Evolutionary conservation across 2,888 invertebrate species (phyloP), one percentile per base, ranked within the genome.

Genomic region (Holacanthella duospinosa): DNA sequence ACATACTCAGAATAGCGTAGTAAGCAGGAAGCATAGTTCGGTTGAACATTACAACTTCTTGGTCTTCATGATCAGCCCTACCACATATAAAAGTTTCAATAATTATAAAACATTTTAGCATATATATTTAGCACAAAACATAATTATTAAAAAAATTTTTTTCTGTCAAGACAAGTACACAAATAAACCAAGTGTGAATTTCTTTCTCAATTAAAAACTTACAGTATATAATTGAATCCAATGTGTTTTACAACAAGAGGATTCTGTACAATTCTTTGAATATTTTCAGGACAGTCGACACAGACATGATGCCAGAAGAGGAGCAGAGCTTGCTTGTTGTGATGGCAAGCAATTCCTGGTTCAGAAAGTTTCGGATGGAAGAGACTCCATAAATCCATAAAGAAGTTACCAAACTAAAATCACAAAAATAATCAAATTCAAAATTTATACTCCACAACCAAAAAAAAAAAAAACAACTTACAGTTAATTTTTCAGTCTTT

Each of bases 221-320:
- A 93, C 93, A 94, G 81, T 77, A 94, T 94, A 76, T 94, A 94
- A 78, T 93, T 95, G 81, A 93, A 94, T 68, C 93, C 93, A 78
- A 95, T 93, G 78, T 95, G 93, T 78, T 93, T 92, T 56, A 87
- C 89, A 67, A 94, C 88, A 74, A 89, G 85, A 53, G 87, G 85
- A 78, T 93, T 93, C 75, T 88, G 86, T 63, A 93, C 84, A 73
- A 93, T 91, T 61, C 89, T 83, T 75, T 89, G 86, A 44, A 94
- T 86, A 78, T 94, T 94, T 79, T 94, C 94, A 0, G 91, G 88
- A 77, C 94, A 94, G 78, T 95, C 94, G 6, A 87, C 83, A 73
- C 90, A 89, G 29, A 90, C 92, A 70, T 92, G 89, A 80, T 93
- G 90, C 93, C 93, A 94, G 80, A 93, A 94, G 36, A 89, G 84